Percentiles rank a stretch among this genome's conserved stretches.
Evolutionary conservation across 2,797 vertebrate species (phyloP).

Genomic region (Limnodromus scolopaceus): DNA sequence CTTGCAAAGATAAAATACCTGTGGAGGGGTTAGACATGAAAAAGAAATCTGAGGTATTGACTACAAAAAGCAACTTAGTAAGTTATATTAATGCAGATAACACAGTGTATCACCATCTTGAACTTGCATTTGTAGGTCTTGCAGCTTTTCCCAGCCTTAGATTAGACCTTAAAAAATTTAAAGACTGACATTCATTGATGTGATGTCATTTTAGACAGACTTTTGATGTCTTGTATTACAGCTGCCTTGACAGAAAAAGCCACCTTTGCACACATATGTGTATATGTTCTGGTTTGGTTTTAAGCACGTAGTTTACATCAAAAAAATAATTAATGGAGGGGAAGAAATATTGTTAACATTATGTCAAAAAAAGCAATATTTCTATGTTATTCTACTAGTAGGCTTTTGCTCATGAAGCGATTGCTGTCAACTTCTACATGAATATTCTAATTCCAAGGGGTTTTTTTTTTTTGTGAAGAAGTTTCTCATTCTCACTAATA

Average conservation of each 20-base stretch:
- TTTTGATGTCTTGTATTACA: not conserved
- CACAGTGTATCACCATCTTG: not conserved
- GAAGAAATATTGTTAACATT: not conserved
- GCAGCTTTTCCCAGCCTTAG: not conserved
- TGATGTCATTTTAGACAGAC: not conserved
- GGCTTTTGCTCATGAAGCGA: not conserved
- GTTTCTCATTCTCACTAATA: not conserved
- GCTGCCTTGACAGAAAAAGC: not conserved
- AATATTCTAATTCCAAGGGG: not conserved
- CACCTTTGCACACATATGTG: not conserved
- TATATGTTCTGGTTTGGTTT: not conserved
- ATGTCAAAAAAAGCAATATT: not conserved
- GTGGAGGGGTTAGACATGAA: not conserved
- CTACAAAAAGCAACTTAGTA: not conserved
- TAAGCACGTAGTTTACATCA: not conserved
- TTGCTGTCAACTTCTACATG: not conserved
- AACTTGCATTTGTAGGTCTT: not conserved
- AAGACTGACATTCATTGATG: not conserved
- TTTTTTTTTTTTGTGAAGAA: not conserved
- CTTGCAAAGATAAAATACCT: slow-evolving; percentile 4
- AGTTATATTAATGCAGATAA: not conserved
- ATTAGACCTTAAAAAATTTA: not conserved
- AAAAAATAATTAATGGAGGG: not conserved
- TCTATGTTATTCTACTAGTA: not conserved
- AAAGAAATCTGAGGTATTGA: not conserved